Percentiles rank a stretch among this genome's conserved stretches.
Evolutionary conservation across 2,888 invertebrate species (phyloP).

Genomic region (Limenitis camilla): DNA sequence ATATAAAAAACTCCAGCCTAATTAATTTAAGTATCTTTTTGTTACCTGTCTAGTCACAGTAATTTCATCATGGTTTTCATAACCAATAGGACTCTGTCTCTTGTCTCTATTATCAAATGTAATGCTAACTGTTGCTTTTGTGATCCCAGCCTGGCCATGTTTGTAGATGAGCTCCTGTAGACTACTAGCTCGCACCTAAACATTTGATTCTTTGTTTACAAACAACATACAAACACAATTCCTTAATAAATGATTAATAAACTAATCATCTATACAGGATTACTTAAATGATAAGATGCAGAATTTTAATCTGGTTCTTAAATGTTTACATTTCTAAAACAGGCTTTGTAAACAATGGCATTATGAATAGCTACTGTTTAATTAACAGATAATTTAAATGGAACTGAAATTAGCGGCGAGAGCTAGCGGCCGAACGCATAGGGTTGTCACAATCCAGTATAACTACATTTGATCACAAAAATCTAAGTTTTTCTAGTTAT

Average conservation of each 20-base stretch:
- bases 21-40: not conserved
- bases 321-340: too few species aligned
- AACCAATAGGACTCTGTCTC: constrained; percentile 89
- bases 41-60: constrained; percentile 90
- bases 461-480: too few species aligned
- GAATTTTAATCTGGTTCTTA: too few species aligned
- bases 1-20: not conserved
- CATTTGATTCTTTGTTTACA: not conserved
- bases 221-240: not conserved
- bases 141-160: constrained; percentile 96
- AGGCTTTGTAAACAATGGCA: too few species aligned
- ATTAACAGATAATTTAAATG: too few species aligned
- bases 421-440: too few species aligned
- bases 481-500: too few species aligned
- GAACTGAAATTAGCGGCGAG: too few species aligned
- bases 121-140: constrained; percentile 95
- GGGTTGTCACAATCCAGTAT: too few species aligned
- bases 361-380: too few species aligned
- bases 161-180: constrained; percentile 98
- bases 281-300: too few species aligned
- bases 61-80: constrained; percentile 92
- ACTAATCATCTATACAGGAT: not conserved
- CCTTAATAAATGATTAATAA: not conserved
- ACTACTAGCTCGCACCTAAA: constrained; percentile 89
- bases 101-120: constrained; percentile 94